phyloP scores from a whole-genome alignment of 2,888 invertebrate genomes.

The Synergus gifuensis region DNA sequence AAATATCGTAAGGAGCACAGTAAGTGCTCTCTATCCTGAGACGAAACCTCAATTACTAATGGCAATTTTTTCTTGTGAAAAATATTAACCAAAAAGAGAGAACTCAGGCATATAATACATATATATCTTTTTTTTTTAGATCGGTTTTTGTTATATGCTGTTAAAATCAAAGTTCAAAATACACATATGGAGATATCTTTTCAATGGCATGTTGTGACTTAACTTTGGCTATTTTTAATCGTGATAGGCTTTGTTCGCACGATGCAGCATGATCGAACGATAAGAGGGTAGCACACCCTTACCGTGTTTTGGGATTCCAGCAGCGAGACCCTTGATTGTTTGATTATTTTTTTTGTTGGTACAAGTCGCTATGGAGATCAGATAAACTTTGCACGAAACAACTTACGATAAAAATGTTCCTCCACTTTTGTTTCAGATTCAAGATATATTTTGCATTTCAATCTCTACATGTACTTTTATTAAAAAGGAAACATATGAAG shows the following conservation, averaged over 20 bases:
- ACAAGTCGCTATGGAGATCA: slow-evolving; percentile 27
- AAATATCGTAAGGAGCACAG: neutral
- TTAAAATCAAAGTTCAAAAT: neutral
- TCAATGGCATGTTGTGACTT: slow-evolving; percentile 29
- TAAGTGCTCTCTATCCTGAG: neutral
- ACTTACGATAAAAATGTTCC: neutral
- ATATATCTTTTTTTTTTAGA: no score
- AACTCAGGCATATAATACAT: no score
- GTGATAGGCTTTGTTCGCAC: slow-evolving; percentile 24
- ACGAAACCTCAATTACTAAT: neutral
- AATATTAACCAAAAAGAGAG: neutral
- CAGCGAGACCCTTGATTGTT: slow-evolving; percentile 27
- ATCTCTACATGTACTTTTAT: no score
- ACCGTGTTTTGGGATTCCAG: slow-evolving; percentile 21
- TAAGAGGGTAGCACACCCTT: slow-evolving; percentile 7
- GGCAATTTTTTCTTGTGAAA: neutral
- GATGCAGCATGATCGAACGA: slow-evolving; percentile 8
- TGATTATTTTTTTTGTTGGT: slow-evolving; percentile 6
- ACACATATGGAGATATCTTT: neutral
- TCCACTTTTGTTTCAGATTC: neutral
- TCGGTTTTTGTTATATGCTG: no score
- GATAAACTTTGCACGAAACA: slow-evolving; percentile 14
- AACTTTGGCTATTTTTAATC: slow-evolving; percentile 30
- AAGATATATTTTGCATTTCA: neutral
- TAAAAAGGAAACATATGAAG: no score